Conservation (phyloP, 2,113 vertebrate species). For the Ictalurus furcatus region DNA sequence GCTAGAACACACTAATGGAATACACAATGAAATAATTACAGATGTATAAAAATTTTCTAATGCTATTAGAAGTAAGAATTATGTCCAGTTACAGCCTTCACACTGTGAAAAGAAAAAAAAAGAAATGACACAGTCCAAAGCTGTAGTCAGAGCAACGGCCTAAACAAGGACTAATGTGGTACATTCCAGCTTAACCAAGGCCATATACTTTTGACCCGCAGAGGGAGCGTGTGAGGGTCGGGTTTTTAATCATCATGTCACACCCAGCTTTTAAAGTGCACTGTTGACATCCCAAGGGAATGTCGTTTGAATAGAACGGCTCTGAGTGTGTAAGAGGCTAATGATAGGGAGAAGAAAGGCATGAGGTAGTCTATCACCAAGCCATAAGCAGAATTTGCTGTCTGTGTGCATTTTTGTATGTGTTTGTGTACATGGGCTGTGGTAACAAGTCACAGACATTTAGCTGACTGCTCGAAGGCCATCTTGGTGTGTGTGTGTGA, state of each 20-base stretch:
- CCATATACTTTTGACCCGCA: constrained; percentile 36
- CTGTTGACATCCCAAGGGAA: constrained; percentile 26
- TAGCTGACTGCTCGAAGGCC: not conserved
- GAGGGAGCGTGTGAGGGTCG: constrained; percentile 17
- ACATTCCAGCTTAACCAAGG: constrained; percentile 35
- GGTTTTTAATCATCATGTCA: constrained; percentile 36
- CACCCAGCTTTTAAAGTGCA: constrained; percentile 41
- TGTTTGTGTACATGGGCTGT: constrained; percentile 13
- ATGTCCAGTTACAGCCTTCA: not conserved
- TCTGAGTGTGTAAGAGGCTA: constrained; percentile 21
- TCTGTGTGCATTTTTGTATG: not conserved
- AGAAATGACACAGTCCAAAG: constrained; percentile 3
- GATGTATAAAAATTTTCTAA: not conserved
- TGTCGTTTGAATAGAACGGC: constrained; percentile 8
- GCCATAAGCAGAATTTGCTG: not conserved
- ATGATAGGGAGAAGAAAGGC: constrained; percentile 29
- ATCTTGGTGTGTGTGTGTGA: not conserved
- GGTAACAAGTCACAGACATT: constrained; percentile 1
- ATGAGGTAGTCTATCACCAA: constrained; percentile 30
- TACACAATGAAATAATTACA: not conserved
- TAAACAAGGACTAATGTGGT: constrained; percentile 41
- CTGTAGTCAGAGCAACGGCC: constrained; percentile 34
- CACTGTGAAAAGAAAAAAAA: not conserved
- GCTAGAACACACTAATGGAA: not conserved
- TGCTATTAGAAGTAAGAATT: not conserved